Conservation (phyloP, 1,140 invertebrate genomes). For the Pseudomyrmex concolor region DNA sequence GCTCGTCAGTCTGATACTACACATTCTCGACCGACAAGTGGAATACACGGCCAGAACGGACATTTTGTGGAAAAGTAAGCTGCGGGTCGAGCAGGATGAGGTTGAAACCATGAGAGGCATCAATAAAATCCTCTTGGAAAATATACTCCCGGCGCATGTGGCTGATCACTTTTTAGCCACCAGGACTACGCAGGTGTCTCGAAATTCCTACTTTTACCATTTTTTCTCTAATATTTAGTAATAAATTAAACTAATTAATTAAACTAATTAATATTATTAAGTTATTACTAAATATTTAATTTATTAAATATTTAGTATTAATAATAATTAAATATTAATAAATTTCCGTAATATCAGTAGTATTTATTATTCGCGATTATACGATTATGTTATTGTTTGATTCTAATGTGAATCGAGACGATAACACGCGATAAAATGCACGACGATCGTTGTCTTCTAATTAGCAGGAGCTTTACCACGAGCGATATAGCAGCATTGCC, state of each 20-base stretch:
- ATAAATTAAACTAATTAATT: too few species aligned
- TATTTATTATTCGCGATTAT: too few species aligned
- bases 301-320: not conserved
- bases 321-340: too few species aligned
- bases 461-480: constrained; percentile 95
- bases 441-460: constrained; percentile 54
- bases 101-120: constrained; percentile 97
- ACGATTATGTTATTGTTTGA: not conserved
- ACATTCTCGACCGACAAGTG: constrained; percentile 93
- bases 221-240: not conserved
- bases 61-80: constrained; percentile 96
- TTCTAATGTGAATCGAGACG: not conserved
- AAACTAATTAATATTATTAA: too few species aligned
- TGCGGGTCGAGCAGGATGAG: constrained; percentile 96
- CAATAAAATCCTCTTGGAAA: constrained; percentile 97
- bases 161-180: constrained; percentile 95
- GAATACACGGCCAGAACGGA: constrained; percentile 95
- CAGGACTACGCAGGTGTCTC: constrained; percentile 87
- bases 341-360: too few species aligned
- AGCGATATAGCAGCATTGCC: constrained; percentile 96
- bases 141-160: constrained; percentile 98
- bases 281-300: too few species aligned
- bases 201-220: not conserved
- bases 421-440: not conserved
- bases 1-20: constrained; percentile 89